Percentiles rank a stretch among this genome's conserved stretches.
These are phyloP conservation scores for Aythya fuligula DNA, from an alignment of 2,797 vertebrate species.

Conservation along the genomic window DNA sequence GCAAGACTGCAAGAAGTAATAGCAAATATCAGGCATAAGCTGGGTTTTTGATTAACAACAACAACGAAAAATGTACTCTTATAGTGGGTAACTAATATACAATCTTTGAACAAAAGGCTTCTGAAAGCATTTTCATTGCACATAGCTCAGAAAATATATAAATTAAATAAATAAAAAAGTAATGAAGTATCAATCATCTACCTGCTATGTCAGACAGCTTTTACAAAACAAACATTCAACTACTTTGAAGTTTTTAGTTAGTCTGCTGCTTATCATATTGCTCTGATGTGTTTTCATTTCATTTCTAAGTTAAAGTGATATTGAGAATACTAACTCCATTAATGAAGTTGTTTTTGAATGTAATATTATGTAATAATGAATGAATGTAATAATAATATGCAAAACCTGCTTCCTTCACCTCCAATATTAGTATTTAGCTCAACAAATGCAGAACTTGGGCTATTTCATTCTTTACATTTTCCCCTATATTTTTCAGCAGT, in stretches of 20 bases:
- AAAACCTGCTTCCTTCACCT: neutral
- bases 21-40: neutral
- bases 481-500: neutral
- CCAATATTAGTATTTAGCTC: neutral
- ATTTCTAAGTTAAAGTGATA: neutral
- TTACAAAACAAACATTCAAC: neutral
- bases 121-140: neutral
- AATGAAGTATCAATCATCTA: neutral
- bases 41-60: neutral
- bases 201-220: neutral
- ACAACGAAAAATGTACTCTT: neutral
- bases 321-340: neutral
- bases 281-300: neutral
- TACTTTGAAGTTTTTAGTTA: neutral
- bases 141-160: neutral
- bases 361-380: neutral
- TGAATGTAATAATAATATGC: neutral
- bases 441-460: neutral
- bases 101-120: neutral
- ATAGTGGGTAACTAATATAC: neutral
- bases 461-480: neutral
- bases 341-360: neutral
- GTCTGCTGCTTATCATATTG: neutral
- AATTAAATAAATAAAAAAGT: neutral
- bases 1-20: neutral